Percentiles rank a stretch among this genome's conserved stretches.
Evolutionary conservation across 2,888 invertebrate genomes (phyloP).

Genomic region (Platypus cylindrus): DNA sequence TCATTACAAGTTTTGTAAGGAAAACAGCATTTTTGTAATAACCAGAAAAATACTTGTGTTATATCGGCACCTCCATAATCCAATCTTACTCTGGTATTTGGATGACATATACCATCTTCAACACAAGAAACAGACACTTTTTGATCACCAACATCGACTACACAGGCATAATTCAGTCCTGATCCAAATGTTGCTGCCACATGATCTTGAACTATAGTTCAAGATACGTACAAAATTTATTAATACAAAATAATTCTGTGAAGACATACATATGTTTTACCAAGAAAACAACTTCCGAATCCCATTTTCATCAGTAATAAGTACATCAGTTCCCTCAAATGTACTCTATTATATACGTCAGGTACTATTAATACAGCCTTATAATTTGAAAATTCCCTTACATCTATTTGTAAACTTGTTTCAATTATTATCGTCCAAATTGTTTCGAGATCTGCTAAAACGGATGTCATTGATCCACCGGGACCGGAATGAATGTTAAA

Average conservation of each 20-base stretch:
- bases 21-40: conserved; percentile 80
- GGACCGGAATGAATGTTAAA: conserved; percentile 72
- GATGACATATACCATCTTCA: conserved; percentile 89
- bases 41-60: conserved; percentile 77
- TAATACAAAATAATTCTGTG: background rate
- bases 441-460: conserved; percentile 71
- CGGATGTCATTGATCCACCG: conserved; percentile 75
- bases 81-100: conserved; percentile 65
- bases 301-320: conserved; percentile 69
- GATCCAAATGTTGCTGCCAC: conserved; percentile 78
- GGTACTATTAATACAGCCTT: conserved; percentile 62
- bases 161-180: conserved; percentile 77
- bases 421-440: conserved; percentile 80
- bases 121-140: conserved; percentile 93
- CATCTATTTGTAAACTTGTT: conserved; percentile 61
- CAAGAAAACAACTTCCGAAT: conserved; percentile 20
- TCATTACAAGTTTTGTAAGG: conserved; percentile 75
- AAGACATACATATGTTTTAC: too few species aligned
- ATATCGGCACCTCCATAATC: conserved; percentile 89
- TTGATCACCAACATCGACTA: conserved; percentile 77
- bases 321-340: conserved; percentile 74
- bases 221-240: background rate
- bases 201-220: conserved; percentile 48
- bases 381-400: conserved; percentile 58
- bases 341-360: conserved; percentile 34